Base-by-base conservation (phyloP, 1,140 invertebrate species). In the Drosophila aff. region DNA sequence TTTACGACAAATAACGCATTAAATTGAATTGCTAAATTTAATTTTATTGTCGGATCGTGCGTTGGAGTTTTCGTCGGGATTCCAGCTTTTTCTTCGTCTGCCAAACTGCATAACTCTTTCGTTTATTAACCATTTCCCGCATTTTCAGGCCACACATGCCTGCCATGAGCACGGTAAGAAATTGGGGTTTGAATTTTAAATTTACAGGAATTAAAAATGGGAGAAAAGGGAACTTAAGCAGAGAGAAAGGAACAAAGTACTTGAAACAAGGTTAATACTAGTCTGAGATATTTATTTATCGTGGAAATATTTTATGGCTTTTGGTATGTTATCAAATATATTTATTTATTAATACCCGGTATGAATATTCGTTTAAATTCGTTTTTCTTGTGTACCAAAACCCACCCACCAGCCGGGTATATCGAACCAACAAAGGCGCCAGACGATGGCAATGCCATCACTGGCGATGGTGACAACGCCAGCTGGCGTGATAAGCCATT, bases 401-500 rank as follows among this genome's bases (percentile, higher is more conserved):
- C 7, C 36, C 21, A 58, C 23, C 36, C 38, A 23, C 21, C 15
- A 36, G 57, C 44, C n/a, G 16, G 64, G 16, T 61, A 43, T 89
- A 89, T 89, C 75, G 85, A 89, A 89, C 81, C 81, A 90, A 90
- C 85, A 90, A 90, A 79, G 81, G 85, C 85, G 72, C 75, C 84
- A 81, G 53, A 61, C 65, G 63, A 79, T 46, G 44, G 55, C 65
- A 58, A 69, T 65, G 65, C 28, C 61, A 59, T 43, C 67, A 52
- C 65, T 68, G 63, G 38, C 81, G 82, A 82, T 80, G 85, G 82
- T 90, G 85, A 90, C 85, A 90, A 91, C 83, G 85, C 82, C 85
- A 90, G 86, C 85, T 90, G 85, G 85, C 85, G 86, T 90, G 85
- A 90, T 90, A 90, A 90, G 85, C 85, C 85, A 90, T 90, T 90